Evolutionary conservation across 2,888 invertebrate genomes (phyloP).

Genomic region (Heliconius ismenius): DNA sequence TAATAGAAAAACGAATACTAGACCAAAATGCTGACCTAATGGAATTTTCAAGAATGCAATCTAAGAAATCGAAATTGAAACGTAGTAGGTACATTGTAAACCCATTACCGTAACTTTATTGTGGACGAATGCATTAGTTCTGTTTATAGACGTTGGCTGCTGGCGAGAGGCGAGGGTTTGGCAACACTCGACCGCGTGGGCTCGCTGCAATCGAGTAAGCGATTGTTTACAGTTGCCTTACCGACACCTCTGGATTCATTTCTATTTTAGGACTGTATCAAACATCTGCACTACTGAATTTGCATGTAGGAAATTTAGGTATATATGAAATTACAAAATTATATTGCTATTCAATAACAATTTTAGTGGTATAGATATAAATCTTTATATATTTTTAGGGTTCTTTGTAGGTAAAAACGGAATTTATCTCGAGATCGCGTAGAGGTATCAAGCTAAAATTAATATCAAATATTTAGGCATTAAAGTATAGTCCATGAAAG

Average conservation of each 20-base stretch:
- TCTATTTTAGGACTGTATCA: slow-evolving; percentile 46
- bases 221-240: slow-evolving; percentile 39
- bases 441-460: too few relatives aligned
- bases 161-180: slow-evolving; percentile 41
- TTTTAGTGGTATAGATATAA: neutral
- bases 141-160: slow-evolving; percentile 40
- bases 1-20: neutral
- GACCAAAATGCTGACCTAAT: neutral
- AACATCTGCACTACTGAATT: slow-evolving; percentile 33
- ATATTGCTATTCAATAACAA: neutral
- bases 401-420: too few relatives aligned
- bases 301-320: slow-evolving; percentile 1
- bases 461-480: too few relatives aligned
- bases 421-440: too few relatives aligned
- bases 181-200: slow-evolving; percentile 43
- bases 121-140: slow-evolving; percentile 30
- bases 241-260: slow-evolving; percentile 43
- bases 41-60: neutral
- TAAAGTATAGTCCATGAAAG: too few relatives aligned
- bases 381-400: neutral
- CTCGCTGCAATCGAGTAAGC: slow-evolving; percentile 40
- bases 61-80: slow-evolving; percentile 9
- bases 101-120: slow-evolving; percentile 26
- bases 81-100: slow-evolving; percentile 1
- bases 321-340: neutral